Evolutionary conservation across 1,140 invertebrate genomes (phyloP).

Genomic region (Pantala flavescens): DNA sequence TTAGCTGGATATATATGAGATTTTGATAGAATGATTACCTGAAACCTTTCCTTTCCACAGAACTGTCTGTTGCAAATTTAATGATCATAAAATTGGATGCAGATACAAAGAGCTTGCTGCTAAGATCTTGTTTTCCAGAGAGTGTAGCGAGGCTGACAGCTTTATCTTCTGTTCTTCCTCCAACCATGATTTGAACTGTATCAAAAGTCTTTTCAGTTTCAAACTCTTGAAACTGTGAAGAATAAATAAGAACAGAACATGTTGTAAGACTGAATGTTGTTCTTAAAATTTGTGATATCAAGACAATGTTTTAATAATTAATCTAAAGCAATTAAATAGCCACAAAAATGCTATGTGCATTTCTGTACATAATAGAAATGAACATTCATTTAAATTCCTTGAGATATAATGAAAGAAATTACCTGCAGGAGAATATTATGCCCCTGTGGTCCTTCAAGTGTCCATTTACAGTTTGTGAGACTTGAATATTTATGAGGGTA

Average conservation of each 20-base stretch:
- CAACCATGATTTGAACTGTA: slow-evolving; percentile 88
- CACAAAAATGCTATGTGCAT: too few relatives aligned
- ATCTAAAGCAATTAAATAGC: neutral
- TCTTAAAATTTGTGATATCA: neutral
- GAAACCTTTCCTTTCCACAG: slow-evolving; percentile 89
- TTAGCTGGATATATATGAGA: too few relatives aligned
- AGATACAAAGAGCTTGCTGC: slow-evolving; percentile 76
- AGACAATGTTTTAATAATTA: too few relatives aligned
- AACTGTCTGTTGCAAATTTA: slow-evolving; percentile 88
- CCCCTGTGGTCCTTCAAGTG: slow-evolving; percentile 88
- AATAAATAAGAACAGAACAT: slow-evolving; percentile 24
- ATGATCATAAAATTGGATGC: slow-evolving; percentile 97
- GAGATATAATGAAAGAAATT: too few relatives aligned
- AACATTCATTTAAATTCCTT: too few relatives aligned
- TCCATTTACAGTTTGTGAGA: slow-evolving; percentile 92
- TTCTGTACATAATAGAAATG: too few relatives aligned
- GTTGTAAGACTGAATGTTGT: neutral
- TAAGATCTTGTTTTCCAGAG: slow-evolving; percentile 76
- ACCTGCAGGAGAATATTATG: slow-evolving; percentile 81
- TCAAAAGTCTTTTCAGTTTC: slow-evolving; percentile 94
- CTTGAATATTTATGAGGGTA: slow-evolving; percentile 87
- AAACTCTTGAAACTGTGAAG: slow-evolving; percentile 82
- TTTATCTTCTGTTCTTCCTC: slow-evolving; percentile 88
- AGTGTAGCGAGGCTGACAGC: slow-evolving; percentile 82
- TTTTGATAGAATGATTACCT: slow-evolving; percentile 32